Conservation (phyloP, 2,888 invertebrate species). For the Ornithoptera priamus region DNA sequence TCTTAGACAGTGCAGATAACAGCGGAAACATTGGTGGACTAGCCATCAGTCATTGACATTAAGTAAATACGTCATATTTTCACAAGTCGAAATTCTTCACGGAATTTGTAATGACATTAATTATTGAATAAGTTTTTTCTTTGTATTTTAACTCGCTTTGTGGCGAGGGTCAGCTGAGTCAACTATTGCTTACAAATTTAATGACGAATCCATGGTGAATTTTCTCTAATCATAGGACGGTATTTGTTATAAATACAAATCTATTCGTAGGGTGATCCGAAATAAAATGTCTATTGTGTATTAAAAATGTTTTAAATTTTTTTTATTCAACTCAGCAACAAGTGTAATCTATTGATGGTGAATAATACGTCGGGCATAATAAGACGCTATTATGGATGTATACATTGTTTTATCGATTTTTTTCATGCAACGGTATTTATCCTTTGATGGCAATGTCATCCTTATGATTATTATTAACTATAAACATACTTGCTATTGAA, state of each 20-base stretch:
- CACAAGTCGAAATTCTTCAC: background rate
- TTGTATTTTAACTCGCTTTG: background rate
- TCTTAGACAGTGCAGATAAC: background rate
- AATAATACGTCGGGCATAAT: no score
- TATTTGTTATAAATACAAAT: slow-evolving; percentile 13
- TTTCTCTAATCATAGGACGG: background rate
- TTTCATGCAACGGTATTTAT: no score
- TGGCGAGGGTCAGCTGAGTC: background rate
- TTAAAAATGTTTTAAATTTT: no score
- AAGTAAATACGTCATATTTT: background rate
- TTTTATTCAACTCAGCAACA: no score
- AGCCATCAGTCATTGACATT: background rate
- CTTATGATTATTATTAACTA: no score
- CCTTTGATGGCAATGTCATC: no score
- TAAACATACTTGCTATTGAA: no score
- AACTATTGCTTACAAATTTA: background rate
- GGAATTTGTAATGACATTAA: background rate
- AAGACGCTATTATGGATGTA: no score
- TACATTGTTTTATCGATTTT: no score
- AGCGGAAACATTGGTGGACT: background rate
- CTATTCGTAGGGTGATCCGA: background rate
- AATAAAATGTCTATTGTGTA: no score
- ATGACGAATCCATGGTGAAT: background rate
- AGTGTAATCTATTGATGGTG: no score
- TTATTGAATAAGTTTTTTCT: background rate